These are phyloP conservation scores for Hirundichthys speculiger DNA, from an alignment of 2,113 vertebrate genomes.

Conservation along the genomic window DNA sequence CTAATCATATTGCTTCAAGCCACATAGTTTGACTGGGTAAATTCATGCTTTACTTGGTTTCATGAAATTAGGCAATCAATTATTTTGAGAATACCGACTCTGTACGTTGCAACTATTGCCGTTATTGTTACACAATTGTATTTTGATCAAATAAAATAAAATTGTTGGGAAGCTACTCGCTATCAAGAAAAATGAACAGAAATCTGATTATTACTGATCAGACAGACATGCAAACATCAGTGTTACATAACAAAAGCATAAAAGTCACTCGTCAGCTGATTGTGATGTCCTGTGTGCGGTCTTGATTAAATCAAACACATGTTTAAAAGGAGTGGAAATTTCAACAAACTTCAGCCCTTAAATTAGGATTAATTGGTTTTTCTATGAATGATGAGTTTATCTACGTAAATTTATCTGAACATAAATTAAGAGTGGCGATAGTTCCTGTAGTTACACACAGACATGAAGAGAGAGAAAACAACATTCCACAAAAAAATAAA, in stretches of 20 bases:
- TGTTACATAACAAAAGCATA: constrained; percentile 7
- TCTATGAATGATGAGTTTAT: no score
- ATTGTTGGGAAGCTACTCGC: no score
- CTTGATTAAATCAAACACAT: background rate
- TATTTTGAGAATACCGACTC: no score
- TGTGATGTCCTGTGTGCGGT: background rate
- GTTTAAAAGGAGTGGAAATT: background rate
- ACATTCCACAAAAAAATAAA: background rate
- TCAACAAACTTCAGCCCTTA: background rate
- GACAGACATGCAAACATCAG: constrained; percentile 13
- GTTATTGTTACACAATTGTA: no score
- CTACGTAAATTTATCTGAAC: no score
- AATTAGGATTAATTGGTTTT: background rate
- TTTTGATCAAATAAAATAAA: no score
- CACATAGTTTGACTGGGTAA: no score
- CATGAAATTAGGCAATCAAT: no score
- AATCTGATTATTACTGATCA: background rate
- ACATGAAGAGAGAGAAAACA: background rate
- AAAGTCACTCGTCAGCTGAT: background rate
- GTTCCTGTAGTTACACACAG: constrained; percentile 7
- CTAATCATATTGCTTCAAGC: no score
- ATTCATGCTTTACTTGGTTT: no score
- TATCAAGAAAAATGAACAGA: no score
- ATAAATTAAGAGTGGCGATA: background rate
- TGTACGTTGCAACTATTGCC: no score